A percentile compares a stretch with the other conserved stretches of the same genome.
These are phyloP conservation scores for Steinernema carpocapsae DNA, from an alignment of 2,888 invertebrate species.

Conservation along the genomic window DNA sequence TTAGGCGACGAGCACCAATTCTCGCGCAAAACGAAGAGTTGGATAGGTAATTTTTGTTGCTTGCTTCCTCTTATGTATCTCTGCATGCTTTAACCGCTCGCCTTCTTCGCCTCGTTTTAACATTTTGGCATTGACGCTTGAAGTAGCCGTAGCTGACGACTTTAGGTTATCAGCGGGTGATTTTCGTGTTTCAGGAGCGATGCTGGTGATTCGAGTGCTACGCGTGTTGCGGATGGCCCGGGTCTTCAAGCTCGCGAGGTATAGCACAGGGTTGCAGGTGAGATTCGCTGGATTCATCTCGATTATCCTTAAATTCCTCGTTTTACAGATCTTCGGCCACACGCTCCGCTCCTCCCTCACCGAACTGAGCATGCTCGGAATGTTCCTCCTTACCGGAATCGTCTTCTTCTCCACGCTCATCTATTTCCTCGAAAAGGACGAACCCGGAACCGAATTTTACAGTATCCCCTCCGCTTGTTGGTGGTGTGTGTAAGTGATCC, in stretches of 20 bases:
- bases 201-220: constrained; percentile 67
- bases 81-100: neutral
- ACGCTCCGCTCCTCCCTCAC: constrained; percentile 64
- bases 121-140: neutral
- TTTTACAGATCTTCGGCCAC: constrained; percentile 64
- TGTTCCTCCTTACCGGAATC: constrained; percentile 68
- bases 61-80: constrained; percentile 17
- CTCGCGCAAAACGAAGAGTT: constrained; percentile 37
- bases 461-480: constrained; percentile 68
- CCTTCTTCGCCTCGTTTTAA: neutral
- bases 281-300: neutral
- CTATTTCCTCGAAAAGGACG: constrained; percentile 67
- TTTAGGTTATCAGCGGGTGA: neutral
- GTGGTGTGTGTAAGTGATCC: constrained; percentile 67
- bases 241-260: constrained; percentile 67
- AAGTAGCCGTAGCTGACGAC: neutral
- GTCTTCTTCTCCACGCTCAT: constrained; percentile 67
- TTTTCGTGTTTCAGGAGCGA: constrained; percentile 55
- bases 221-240: constrained; percentile 67
- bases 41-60: constrained; percentile 36
- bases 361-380: constrained; percentile 65
- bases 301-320: neutral
- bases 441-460: constrained; percentile 63
- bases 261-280: constrained; percentile 65
- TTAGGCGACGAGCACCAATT: constrained; percentile 22